Percentiles rank a stretch among this genome's conserved stretches.
These are phyloP conservation scores for Megalops cyprinoides DNA, from an alignment of 2,797 vertebrate genomes.

Conservation along the genomic window DNA sequence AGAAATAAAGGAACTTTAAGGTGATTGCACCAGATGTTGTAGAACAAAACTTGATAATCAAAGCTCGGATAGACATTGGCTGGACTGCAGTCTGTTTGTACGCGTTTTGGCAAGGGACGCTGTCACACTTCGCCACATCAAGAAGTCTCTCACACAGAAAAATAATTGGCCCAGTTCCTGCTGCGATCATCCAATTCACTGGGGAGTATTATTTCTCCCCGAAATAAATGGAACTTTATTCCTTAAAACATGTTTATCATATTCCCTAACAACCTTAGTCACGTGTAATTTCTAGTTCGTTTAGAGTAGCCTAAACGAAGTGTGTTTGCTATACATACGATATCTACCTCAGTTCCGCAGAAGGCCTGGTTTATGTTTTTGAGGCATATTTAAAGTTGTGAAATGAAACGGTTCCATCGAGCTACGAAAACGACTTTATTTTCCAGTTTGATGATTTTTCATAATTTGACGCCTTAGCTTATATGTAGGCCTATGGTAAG, in stretches of 20 bases:
- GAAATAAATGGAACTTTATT: constrained; percentile 21
- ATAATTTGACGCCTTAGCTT: too few species aligned
- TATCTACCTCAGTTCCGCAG: too few species aligned
- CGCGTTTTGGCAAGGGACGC: constrained; percentile 34
- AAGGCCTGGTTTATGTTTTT: neutral
- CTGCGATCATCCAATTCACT: constrained; percentile 37
- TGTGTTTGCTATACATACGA: too few species aligned
- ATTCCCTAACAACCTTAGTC: neutral
- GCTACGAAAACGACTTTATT: too few species aligned
- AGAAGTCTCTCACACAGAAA: constrained; percentile 48
- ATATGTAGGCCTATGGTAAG: too few species aligned
- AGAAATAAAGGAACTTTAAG: neutral
- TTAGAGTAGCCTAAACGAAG: too few species aligned
- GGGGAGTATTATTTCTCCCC: constrained; percentile 26
- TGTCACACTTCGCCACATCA: constrained; percentile 46
- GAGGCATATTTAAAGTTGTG: neutral
- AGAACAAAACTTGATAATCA: constrained; percentile 17
- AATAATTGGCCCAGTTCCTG: constrained; percentile 48
- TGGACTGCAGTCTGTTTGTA: constrained; percentile 30
- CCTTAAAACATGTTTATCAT: constrained; percentile 4
- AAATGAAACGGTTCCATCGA: too few species aligned
- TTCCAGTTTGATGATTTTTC: too few species aligned
- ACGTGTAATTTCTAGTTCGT: neutral
- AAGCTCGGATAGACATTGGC: neutral
- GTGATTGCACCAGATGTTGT: constrained; percentile 25